These are phyloP conservation scores for Lymantria monacha DNA, from an alignment of 2,888 invertebrate genomes.

Conservation along the genomic window DNA sequence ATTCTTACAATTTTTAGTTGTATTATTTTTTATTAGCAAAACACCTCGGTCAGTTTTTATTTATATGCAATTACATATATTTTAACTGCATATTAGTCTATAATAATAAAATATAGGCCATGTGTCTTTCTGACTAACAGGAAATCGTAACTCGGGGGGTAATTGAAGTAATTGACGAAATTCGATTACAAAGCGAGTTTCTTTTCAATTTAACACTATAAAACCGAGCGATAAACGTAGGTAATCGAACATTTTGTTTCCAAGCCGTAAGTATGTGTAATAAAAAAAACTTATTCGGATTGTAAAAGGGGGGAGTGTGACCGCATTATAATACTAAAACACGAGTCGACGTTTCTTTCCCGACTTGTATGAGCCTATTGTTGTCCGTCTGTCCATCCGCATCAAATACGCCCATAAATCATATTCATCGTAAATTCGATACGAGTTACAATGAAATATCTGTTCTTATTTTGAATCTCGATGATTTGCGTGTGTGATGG, in stretches of 20 bases:
- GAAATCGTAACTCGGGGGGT: slow-evolving; percentile 37
- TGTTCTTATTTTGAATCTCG: slow-evolving; percentile 72
- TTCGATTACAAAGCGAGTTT: slow-evolving; percentile 28
- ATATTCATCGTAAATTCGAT: slow-evolving; percentile 79
- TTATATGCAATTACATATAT: background rate
- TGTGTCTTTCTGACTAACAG: slow-evolving; percentile 13
- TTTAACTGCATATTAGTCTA: background rate
- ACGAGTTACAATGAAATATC: slow-evolving; percentile 74
- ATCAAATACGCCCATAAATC: slow-evolving; percentile 78
- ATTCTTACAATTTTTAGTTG: slow-evolving; percentile 22
- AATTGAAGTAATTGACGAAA: slow-evolving; percentile 23
- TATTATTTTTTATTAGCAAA: slow-evolving; percentile 20
- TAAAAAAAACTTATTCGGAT: slow-evolving; percentile 57
- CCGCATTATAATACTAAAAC: slow-evolving; percentile 77
- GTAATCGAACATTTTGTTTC: slow-evolving; percentile 55
- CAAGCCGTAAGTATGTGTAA: slow-evolving; percentile 42
- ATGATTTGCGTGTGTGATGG: slow-evolving; percentile 31
- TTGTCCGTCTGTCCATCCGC: slow-evolving; percentile 74
- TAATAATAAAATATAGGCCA: background rate
- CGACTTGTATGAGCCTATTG: slow-evolving; percentile 68
- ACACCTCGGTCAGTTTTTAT: background rate
- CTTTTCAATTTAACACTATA: slow-evolving; percentile 43
- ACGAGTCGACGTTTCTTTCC: slow-evolving; percentile 56
- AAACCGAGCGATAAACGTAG: slow-evolving; percentile 36
- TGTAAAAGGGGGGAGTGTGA: slow-evolving; percentile 53